Evolutionary conservation across 2,113 vertebrate genomes (phyloP), one percentile per base, ranked within the genome.

Genomic region (Indri indri): DNA sequence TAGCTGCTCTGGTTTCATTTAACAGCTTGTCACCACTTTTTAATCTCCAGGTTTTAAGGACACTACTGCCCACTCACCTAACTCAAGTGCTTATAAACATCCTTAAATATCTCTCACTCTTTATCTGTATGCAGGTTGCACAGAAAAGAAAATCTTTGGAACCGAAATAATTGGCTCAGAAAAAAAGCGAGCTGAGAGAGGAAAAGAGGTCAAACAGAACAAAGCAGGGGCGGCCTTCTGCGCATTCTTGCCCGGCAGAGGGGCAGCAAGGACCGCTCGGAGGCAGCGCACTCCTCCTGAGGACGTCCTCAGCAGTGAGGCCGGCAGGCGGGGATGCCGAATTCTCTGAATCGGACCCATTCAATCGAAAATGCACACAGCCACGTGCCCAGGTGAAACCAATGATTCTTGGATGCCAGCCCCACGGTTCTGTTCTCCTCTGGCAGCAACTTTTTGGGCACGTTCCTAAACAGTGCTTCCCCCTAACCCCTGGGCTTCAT

Each of bases 331-430:
- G 74, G 8, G 63, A 34, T 8, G 34, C 37, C 18, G 25, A 77
- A 37, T n/a, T 47, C 17, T 22, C 13, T 22, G 2, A 23, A 68
- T 20, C 57, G 77, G 50, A 63, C 77, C 42, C 14, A 2, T n/a
- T 47, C 63, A 52, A 5, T 40, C 12, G 4, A 32, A 37, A 52
- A 86, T 2, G 77, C 22, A 71, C 59, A 40, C 80, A 59, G 16
- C 45, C 86, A 37, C 0, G 1, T 9, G 79, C 50, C 76, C 82
- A 40, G 32, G 34, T 1, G 42, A 81, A 68, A 40, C 90, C 34
- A 17, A 23, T 1, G 22, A 16, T 17, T 71, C 22, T 23, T 8
- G n/a, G 18, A 5, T 34, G 6, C 0, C 5, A 13, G 70, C 1
- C 11, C 3, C 9, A 22, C 17, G 18, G 40, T 2, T 18, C 6